Base-by-base conservation (phyloP, 2,113 vertebrate species). In the Puntigrus tetrazona region DNA sequence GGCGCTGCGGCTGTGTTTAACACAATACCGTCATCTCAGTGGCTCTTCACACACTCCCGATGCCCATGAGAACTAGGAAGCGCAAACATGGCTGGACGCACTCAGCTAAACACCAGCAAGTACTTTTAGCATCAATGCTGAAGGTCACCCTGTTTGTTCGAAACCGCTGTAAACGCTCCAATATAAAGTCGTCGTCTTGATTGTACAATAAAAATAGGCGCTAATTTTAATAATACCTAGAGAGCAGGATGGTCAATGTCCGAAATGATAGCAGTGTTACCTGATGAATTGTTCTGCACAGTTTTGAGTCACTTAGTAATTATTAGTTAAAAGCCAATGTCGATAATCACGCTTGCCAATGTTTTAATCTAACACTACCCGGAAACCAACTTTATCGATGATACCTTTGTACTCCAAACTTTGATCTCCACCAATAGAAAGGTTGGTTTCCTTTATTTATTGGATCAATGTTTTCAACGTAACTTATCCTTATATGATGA, bases 1-100 rank as follows among this genome's bases (percentile, higher is more conserved):
- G 89, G 88, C 86, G 70, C 87, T 88, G 20, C 50, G 89, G 45
- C 38, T 73, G 84, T 84, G 75, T 81, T 86, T 69, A 83, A 70
- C 86, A 84, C 61, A 83, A 75, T 34, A 27, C 29, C 65, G 57
- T 47, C 22, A 45, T 34, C 55, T n/a, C 25, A 73, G 3, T 63
- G 55, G 10, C 52, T 63, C 43, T 76, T 80, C 25, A 47, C 59
- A 65, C 18, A 45, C 25, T 61, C 55, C 29, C 20, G 38, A 63
- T 43, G 10, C 41, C 55, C 9, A 29, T 63, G 61, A 80, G 57
- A 80, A 31, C 25, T 22, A 10, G n/a, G 38, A 31, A 65, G 38
- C 47, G 27, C n/a, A 27, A 31, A 80, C 13, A 6, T 65, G 36
- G 52, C 55, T 31, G 7, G 1, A 80, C 10, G 13, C 9, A 7